Evolutionary conservation across 2,113 vertebrate genomes (phyloP).

Genomic region (Sinocyclocheilus rhinocerous): DNA sequence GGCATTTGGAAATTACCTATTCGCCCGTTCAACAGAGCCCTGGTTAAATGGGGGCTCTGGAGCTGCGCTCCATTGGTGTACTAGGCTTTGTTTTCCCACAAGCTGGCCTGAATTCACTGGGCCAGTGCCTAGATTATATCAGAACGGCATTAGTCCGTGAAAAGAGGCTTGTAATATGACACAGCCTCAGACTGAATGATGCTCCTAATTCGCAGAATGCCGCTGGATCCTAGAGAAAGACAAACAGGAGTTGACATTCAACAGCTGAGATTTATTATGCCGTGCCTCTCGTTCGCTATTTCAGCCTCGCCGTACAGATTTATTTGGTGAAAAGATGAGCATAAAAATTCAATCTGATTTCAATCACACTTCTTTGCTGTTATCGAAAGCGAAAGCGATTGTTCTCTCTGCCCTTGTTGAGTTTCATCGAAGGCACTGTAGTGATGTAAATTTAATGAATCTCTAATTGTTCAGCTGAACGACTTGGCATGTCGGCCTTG

Average conservation of each 20-base stretch:
- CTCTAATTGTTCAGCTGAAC: slow-evolving; percentile 15
- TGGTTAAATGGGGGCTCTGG: slow-evolving; percentile 48
- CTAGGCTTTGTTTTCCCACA: slow-evolving; percentile 17
- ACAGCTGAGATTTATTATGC: slow-evolving; percentile 28
- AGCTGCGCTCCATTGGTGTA: slow-evolving; percentile 6
- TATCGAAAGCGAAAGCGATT: not conserved
- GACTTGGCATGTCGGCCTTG: slow-evolving; percentile 7
- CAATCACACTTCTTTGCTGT: slow-evolving; percentile 5
- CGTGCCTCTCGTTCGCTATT: not conserved
- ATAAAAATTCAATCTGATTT: not conserved
- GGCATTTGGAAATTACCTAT: slow-evolving; percentile 49
- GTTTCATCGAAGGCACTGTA: slow-evolving; percentile 10
- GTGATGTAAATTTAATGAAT: slow-evolving; percentile 33
- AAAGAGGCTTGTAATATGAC: slow-evolving; percentile 17
- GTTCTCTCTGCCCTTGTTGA: slow-evolving; percentile 21
- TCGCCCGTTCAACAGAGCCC: slow-evolving; percentile 44
- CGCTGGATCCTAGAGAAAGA: not conserved
- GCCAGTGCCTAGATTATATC: slow-evolving; percentile 29
- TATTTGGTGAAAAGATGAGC: slow-evolving; percentile 23
- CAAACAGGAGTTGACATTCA: not conserved
- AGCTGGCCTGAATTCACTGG: slow-evolving; percentile 26
- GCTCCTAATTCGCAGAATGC: slow-evolving; percentile 1
- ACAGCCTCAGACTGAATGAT: slow-evolving; percentile 17
- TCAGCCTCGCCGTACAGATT: not conserved
- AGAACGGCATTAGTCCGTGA: not conserved